Base-by-base conservation (phyloP, 2,888 invertebrate species). In the Lamproptera curius region DNA sequence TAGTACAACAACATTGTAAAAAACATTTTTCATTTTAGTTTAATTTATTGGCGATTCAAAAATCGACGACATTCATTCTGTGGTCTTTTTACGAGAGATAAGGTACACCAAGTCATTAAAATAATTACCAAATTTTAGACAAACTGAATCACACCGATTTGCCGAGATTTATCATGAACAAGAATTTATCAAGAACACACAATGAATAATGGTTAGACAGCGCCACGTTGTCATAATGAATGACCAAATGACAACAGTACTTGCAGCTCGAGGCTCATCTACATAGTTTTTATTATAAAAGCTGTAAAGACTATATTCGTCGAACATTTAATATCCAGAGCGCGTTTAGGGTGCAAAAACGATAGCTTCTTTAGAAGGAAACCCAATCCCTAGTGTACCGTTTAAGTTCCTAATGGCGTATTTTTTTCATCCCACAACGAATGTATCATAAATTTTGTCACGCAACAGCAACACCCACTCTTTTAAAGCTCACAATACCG, bases 381-480 rank as follows among this genome's bases (percentile, higher is more conserved):
- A 70, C 69, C 67, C 72, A 76, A 81, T 79, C 77, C 74, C 67
- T 55, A 63, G 78, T 81, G 78, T 75, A 82, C 81, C 77, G 76
- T 83, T 83, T 79, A 76, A 73, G 65, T 68, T 71, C 70, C 73
- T 80, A 84, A 80, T 82, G 82, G 71, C 59, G 46, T 53, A 58
- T 48, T 48, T 64, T 75, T 76, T 76, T 72, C 61, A 63, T 57
- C 58, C 59, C 57, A 63, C 69, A 63, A 60, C 67, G 69, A 69
- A 78, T 76, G 70, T 73, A 74, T 80, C 76, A 83, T 82, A 77
- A 81, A 76, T 82, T 78, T 79, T 77, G 80, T 76, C 73, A 76
- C 62, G 66, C 70, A 67, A 82, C 80, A 75, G 66, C 70, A 67
- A 82, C 80, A 75, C 78, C 76, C 72, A 73, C 67, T 66, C 61